Percentiles rank a stretch among this genome's conserved stretches.
Evolutionary conservation across 2,113 vertebrate genomes (phyloP).

Genomic region (Sapayoa aenigma): DNA sequence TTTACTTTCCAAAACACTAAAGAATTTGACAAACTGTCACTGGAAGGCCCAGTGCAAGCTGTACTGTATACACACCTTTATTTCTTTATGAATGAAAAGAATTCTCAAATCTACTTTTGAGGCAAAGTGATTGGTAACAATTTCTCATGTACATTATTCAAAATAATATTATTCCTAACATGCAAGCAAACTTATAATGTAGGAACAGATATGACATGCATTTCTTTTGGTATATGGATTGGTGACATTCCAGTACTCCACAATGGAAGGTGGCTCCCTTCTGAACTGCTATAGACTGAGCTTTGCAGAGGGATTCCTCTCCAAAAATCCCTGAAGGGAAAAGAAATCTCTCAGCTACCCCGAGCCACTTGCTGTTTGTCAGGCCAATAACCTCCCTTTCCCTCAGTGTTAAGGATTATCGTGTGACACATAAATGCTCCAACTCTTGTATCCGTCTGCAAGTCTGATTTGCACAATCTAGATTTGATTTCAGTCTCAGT

Average conservation of each 20-base stretch:
- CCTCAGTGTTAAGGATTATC: neutral
- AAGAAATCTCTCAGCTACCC: neutral
- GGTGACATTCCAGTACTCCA: neutral
- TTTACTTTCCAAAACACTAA: neutral
- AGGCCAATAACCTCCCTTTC: neutral
- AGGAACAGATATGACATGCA: neutral
- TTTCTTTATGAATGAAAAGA: neutral
- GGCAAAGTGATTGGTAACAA: neutral
- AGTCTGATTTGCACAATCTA: neutral
- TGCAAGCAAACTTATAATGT: neutral
- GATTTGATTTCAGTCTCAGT: neutral
- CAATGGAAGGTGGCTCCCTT: neutral
- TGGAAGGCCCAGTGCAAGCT: neutral
- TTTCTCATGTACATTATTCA: neutral
- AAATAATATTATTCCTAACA: neutral
- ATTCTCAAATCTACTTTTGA: neutral
- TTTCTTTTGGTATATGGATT: neutral
- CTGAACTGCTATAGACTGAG: neutral
- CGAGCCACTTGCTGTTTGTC: neutral
- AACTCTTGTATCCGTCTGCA: neutral
- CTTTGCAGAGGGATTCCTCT: neutral
- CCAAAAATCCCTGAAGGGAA: neutral
- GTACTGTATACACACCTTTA: neutral
- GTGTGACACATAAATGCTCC: neutral
- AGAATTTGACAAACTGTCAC: neutral